Evolutionary conservation across 2,113 vertebrate species (phyloP), one percentile per base, ranked within the genome.

Genomic region (Indicator indicator): DNA sequence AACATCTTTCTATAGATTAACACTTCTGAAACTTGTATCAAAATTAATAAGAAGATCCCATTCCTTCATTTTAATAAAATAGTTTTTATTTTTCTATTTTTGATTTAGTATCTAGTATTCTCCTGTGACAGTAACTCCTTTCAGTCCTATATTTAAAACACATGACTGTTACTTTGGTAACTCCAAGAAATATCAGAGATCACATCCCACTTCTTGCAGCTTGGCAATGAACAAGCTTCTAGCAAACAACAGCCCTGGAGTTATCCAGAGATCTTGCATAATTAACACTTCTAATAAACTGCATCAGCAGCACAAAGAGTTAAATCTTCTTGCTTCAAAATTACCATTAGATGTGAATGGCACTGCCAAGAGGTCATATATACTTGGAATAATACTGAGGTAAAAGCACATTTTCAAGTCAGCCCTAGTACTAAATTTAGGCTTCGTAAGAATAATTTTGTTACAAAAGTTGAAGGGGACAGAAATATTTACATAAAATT

Each of bases 401-500:
- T 48, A n/a, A 67, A 89, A 84, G 21, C 42, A 64, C 28, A 62
- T 81, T 94, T 86, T 60, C 62, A 91, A 83, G 67, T 56, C 59
- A 86, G 26, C 4, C 3, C 21, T 69, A n/a, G 50, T 88, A 9
- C 44, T 65, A 72, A 86, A 69, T 59, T 76, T 64, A 76, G 59
- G 23, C 3, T 90, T 84, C 58, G 6, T 55, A 88, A 79, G 33
- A 92, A 55, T 12, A n/a, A 2, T 19, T 63, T 65, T 69, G 87
- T 89, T 48, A 68, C 17, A 59, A 76, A 89, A 89, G 7, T 9
- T 80, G 67, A 88, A 92, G n/a, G 36, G 11, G 30, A 60, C 23
- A 70, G 11, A 93, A 95, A 93, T 91, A 88, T 75, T 94, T 94
- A 83, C n/a, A 82, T 20, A 59, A 88, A 63, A 75, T 50, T 33